phyloP scores from a whole-genome alignment of 2,888 invertebrate genomes.

The Drosophila buzzatii region DNA sequence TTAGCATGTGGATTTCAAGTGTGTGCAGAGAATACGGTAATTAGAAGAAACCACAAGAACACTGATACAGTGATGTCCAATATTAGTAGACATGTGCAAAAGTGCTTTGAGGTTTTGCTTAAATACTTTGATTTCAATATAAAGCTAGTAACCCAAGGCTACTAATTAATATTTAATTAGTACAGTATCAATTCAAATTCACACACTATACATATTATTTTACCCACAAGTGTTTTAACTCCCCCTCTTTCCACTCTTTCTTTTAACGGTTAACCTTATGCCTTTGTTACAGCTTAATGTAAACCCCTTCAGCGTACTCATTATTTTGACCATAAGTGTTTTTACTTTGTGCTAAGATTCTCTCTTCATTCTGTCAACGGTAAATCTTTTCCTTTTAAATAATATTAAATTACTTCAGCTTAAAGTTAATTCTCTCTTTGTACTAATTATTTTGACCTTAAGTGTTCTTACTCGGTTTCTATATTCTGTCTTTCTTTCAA shows the following conservation, averaged over 20 bases:
- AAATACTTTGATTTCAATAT: not conserved
- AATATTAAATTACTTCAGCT: not conserved
- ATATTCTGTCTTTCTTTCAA: not conserved
- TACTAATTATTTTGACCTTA: not conserved
- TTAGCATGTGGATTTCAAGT: not conserved
- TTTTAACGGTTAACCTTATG: not conserved
- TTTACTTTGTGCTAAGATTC: not conserved
- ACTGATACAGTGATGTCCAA: not conserved
- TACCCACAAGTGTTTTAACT: not conserved
- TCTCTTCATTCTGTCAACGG: not conserved
- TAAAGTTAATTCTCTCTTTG: not conserved
- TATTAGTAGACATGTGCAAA: not conserved
- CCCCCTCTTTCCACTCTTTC: not conserved
- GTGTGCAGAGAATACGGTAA: constrained; percentile 1
- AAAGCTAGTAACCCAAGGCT: not conserved
- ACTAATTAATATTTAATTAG: not conserved
- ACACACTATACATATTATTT: not conserved
- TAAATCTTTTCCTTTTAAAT: not conserved
- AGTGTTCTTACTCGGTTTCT: not conserved
- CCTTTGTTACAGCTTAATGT: not conserved
- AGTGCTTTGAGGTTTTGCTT: not conserved
- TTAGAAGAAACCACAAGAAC: constrained; percentile 1
- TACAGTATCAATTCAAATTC: too few species aligned
- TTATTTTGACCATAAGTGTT: not conserved
- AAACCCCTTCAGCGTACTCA: not conserved